Evolutionary conservation across 1,140 invertebrate species (phyloP), one percentile per base, ranked within the genome.

Genomic region (Dinothrombium tinctorium): DNA sequence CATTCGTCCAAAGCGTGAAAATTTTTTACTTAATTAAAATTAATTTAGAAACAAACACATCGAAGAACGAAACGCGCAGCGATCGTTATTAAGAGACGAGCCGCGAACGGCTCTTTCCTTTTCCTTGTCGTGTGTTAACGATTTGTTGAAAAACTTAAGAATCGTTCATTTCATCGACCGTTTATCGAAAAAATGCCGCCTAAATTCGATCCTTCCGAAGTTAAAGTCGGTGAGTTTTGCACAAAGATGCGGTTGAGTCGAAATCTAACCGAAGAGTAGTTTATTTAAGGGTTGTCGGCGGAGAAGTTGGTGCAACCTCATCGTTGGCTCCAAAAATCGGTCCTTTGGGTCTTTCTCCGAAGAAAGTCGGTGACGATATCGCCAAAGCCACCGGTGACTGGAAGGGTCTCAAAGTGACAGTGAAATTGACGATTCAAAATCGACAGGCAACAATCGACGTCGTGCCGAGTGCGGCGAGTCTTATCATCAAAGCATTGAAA

Each of bases 301-400:
- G 94, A 58, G 94, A 99, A 76, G 84, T 98, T 44, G 90, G 92
- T 58, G 90, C 92, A 40, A 98, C 92, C 48, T 94, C 94, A 41
- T 87, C 90, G 12, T 67, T 99, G 53, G 94, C 92, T 54, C 94
- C 92, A 31, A 99, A 99, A 71, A 95, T 98, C 55, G 90, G 90
- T 76, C 90, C 92, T 23, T 69, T 98, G 45, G 92, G 90, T 77
- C 66, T 98, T 67, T 90, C 90, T 32, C 94, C 94, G 23, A 99
- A 99, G 65, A 99, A 99, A 71, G 76, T 99, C 55, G 94, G 92
- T 69, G 94, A 99, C 68, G 94, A 99, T 61, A 99, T 99, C 56
- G 87, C 90, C 41, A 99, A 99, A 61, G 84, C 87, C 1, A 98
- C 92, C 11, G 69, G 74, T 38, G 92, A 98, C 54, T 99, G 92